Conservation (phyloP, 1,140 invertebrate species). For the Hestina assimilis region DNA sequence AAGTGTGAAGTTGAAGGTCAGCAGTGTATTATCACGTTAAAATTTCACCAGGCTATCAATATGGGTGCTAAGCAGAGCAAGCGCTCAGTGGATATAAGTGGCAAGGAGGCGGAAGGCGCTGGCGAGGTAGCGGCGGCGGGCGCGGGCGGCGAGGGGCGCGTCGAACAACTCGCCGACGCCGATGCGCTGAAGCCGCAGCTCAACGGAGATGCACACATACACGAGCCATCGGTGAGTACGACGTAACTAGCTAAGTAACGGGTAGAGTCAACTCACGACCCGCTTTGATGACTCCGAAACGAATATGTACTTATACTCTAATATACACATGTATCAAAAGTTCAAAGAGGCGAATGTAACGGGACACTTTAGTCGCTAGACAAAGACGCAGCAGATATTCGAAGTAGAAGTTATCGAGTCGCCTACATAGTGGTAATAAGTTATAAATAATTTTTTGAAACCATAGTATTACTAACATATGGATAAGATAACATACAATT, state of each 20-base stretch:
- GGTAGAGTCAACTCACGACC: neutral
- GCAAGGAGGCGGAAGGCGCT: slow-evolving; percentile 85
- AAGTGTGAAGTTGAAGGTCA: no score
- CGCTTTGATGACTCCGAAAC: neutral
- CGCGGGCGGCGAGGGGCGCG: slow-evolving; percentile 83
- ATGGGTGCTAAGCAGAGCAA: slow-evolving; percentile 92
- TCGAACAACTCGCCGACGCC: slow-evolving; percentile 85
- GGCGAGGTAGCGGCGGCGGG: slow-evolving; percentile 80
- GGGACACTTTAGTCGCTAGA: no score
- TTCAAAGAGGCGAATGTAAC: no score
- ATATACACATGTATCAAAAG: neutral
- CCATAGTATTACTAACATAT: no score
- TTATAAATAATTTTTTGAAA: no score
- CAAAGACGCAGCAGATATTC: no score
- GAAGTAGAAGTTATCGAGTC: no score
- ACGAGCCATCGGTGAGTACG: slow-evolving; percentile 49
- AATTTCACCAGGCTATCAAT: slow-evolving; percentile 36
- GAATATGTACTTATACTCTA: neutral
- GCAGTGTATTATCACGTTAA: no score
- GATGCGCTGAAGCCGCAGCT: slow-evolving; percentile 82
- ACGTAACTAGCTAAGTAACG: neutral
- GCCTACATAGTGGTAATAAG: no score
- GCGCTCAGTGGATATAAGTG: slow-evolving; percentile 90
- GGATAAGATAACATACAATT: no score
- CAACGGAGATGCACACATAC: slow-evolving; percentile 85